Evolutionary conservation across 2,797 vertebrate genomes (phyloP), one percentile per base, ranked within the genome.

Genomic region (Fringilla coelebs): DNA sequence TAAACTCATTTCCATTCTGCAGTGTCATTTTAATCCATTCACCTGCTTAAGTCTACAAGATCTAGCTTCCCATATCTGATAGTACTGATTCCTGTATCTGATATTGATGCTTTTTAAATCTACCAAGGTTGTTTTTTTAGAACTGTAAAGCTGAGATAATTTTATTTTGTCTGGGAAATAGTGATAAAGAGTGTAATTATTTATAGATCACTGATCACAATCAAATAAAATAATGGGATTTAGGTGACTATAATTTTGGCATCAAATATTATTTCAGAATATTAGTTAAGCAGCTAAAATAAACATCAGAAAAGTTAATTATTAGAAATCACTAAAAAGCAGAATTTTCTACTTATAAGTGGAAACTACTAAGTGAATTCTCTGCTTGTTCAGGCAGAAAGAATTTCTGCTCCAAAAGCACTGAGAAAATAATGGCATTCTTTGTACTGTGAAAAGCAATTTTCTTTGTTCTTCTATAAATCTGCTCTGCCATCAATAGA

Each of bases 391-490:
- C 31, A 76, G 41, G 25, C 60, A 73, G 54, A 84, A 45, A 61
- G 17, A 18, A 55, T 73, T 84, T 88, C 80, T 93, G 40, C 45
- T 93, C 45, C 29, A 79, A 81, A 90, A 88, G 0, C 43, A 21
- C 32, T 28, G 60, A 52, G 51, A 68, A 62, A 86, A 84, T 71
- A 85, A 86, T 38, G 34, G 13, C 48, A 58, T 88, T 61, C 73
- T 88, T 94, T 94, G 54, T 88, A 83, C 34, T 43, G 61, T 16
- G 49, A 88, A 62, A 72, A 51, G n/a, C 21, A 18, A 10, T 93
- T 88, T 77, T 88, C 21, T 83, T 86, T 43, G 32, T 84, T 84
- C n/a, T 85, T 55, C 34, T 92, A 17, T 91, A 93, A 91, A 94
- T 91, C 73, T 94, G 14, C n/a, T 25, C 11, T 61, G 49, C 78